Evolutionary conservation across 2,888 invertebrate genomes (phyloP), one percentile per base, ranked within the genome.

Genomic region (Ormyrus rosae): DNA sequence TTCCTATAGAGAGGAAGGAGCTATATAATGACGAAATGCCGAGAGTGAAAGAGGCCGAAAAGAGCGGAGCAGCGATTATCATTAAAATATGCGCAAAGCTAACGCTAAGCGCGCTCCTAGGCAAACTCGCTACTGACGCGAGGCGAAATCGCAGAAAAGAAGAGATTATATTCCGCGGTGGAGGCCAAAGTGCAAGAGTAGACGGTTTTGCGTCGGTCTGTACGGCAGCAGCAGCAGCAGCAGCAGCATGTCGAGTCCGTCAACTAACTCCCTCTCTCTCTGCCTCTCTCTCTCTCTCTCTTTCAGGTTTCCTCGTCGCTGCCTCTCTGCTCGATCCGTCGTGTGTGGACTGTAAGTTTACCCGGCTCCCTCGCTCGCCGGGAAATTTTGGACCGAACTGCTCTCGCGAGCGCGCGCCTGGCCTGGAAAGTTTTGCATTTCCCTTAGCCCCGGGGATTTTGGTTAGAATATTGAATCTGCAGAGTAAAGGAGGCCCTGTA

Each of bases 381-480:
- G 79, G 85, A 87, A 89, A 87, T 86, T 88, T 88, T 88, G 84
- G 87, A 86, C 88, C 63, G 53, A 68, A 45, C 34, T 34, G 34
- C 34, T 34, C 34, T 19, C 34, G 48, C 50, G 51, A 34, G 51
- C 34, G 65, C 34, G 65, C 61, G 48, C 67, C 61, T 63, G 56
- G 63, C 69, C 55, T 77, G 78, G 68, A 81, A 90, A 90, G 87
- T 90, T 90, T 89, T 88, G 88, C 87, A 56, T 75, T 85, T 86
- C 85, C 85, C 86, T 86, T 89, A 88, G 89, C 90, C 89, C 89
- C 87, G 87, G 90, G 90, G 90, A 90, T 90, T 90, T 90, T 89
- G 90, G 90, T 90, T 90, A 88, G 90, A 90, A 90, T 90, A 90
- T 90, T 90, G 90, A 90, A 90, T 90, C 89, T 88, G 87, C 88